Evolutionary conservation across 1,140 invertebrate genomes (phyloP).

Genomic region (Eumaeus atala): DNA sequence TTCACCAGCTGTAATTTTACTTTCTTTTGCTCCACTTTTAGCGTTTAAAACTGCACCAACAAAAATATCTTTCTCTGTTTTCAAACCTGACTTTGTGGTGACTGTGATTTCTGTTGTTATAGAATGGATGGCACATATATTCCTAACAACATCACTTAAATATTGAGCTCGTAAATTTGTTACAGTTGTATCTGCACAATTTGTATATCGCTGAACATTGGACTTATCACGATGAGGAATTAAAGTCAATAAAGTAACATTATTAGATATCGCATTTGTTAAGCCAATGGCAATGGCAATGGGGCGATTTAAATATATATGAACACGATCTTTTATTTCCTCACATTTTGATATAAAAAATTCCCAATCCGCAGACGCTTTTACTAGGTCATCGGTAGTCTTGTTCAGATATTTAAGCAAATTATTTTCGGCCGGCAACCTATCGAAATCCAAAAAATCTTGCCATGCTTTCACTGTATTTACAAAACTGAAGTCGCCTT

Average conservation of each 20-base stretch:
- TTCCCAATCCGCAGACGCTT: conserved; percentile 44
- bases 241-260: conserved; percentile 31
- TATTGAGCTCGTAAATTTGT: conserved; percentile 52
- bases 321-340: conserved; percentile 41
- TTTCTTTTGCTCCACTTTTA: conserved; percentile 66
- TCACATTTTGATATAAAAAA: conserved; percentile 37
- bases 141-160: conserved; percentile 48
- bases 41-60: conserved; percentile 72
- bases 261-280: conserved; percentile 32
- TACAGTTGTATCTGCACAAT: conserved; percentile 36
- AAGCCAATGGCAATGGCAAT: conserved; percentile 39
- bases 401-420: conserved; percentile 43
- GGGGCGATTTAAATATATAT: conserved; percentile 45
- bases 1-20: conserved; percentile 42
- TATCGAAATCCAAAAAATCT: conserved; percentile 38
- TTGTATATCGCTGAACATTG: conserved; percentile 32
- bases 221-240: conserved; percentile 19
- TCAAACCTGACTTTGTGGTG: conserved; percentile 58
- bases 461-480: conserved; percentile 69
- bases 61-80: conserved; percentile 35
- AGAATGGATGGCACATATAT: conserved; percentile 37
- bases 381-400: conserved; percentile 32
- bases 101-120: conserved; percentile 42
- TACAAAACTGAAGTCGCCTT: conserved; percentile 74
- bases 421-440: conserved; percentile 20